Evolutionary conservation across 92 coral and sea anemone genomes (phyloP), one percentile per base, ranked within the genome.

Genomic region (Actinostola sp.): DNA sequence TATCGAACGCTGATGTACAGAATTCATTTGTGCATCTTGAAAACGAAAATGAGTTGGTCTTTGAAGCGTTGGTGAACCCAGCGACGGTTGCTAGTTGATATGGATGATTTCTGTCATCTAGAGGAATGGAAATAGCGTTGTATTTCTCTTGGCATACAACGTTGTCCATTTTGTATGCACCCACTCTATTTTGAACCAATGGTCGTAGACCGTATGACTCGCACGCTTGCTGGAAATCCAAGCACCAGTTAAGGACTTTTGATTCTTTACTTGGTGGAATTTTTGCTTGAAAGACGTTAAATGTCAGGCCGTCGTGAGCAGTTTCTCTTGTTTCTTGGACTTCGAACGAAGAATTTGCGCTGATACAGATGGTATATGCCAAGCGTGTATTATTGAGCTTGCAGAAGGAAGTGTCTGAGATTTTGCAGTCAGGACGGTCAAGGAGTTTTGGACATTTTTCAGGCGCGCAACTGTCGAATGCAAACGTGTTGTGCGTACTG

Each of bases 121-220:
- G 41, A 31, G 28, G 27, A 6, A 56, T 15, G 20, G 11, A 9
- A 16, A 74, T 14, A 8, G 70, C 57, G 34, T 74, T 39, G 17
- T 61, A 49, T 23, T 50, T 24, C 6, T 54, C 32, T 14, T 39
- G 60, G 41, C 70, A 61, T n/a, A 13, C 25, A 0, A 27, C 36
- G 8, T 42, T 24, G 23, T 48, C 44, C 3, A 6, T 42, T 31
- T 21, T 64, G 54, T 66, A 41, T 26, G 16, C 20, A 41, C 23
- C 70, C 16, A 38, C 27, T 32, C 42, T 82, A 32, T 31, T 32
- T 19, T 67, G 61, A 3, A 60, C 70, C 39, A 83, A 34, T 19
- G 89, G 84, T 23, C 84, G 23, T 50, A 77, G 75, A 14, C 79
- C 89, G 43, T 83, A 83, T 1, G 89, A 83, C 27, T 70, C 75